Evolutionary conservation across 2,797 vertebrate genomes (phyloP).

Genomic region (Lindbergichthys nudifrons): DNA sequence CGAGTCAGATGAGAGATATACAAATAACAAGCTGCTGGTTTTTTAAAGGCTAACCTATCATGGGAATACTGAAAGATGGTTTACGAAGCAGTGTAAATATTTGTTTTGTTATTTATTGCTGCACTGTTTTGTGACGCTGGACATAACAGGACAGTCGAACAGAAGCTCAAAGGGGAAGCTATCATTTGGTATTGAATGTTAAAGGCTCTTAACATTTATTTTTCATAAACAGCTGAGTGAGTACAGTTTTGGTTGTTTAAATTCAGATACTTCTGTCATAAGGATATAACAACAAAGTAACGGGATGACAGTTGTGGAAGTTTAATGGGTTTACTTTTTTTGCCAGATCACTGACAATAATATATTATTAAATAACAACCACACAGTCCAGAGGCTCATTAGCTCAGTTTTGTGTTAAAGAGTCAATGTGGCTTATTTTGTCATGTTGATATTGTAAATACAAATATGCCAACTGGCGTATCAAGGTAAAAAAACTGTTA

Average conservation of each 20-base stretch:
- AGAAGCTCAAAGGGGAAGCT: neutral
- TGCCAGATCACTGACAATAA: neutral
- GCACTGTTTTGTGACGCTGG: slow-evolving; percentile 10
- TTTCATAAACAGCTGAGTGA: no score
- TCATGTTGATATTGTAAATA: neutral
- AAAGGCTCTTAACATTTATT: neutral
- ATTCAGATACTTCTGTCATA: neutral
- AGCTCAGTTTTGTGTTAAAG: neutral
- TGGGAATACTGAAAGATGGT: slow-evolving; percentile 1
- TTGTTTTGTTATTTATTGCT: neutral
- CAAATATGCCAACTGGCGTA: neutral
- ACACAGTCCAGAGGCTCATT: neutral
- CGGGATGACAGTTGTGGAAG: neutral
- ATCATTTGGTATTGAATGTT: neutral
- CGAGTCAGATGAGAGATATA: slow-evolving; percentile 1
- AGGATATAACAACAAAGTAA: neutral
- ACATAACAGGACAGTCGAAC: neutral
- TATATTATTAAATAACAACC: neutral
- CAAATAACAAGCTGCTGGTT: slow-evolving; percentile 28
- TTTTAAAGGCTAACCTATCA: neutral
- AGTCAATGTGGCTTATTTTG: neutral
- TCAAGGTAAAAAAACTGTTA: neutral
- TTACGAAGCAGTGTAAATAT: neutral
- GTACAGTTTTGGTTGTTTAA: slow-evolving; percentile 2
- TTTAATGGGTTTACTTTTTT: neutral